Evolutionary conservation across 2,888 invertebrate genomes (phyloP), one percentile per base, ranked within the genome.

Genomic region (Leucania comma): DNA sequence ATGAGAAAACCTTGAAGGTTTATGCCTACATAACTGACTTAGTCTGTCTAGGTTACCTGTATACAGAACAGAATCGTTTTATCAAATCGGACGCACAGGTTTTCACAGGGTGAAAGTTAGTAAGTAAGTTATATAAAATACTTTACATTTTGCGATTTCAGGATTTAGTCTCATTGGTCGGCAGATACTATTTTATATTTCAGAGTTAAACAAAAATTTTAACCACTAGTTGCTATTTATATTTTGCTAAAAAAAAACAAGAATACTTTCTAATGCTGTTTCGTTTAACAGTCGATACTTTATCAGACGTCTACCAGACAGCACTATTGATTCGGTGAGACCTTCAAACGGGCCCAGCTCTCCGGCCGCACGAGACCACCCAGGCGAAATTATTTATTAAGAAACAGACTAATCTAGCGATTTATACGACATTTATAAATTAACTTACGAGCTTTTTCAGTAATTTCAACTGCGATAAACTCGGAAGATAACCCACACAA

Each of bases 311-410:
- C 26, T 35, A 46, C 10, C 12, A 38, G 53, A 51, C 57, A 58
- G 14, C 14, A 26, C 32, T 67, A 80, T 80, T 66, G 75, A 80
- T 80, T 51, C 38, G n/a, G 20, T 1, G 32, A 59, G 26, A 24
- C 48, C 59, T 59, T 66, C 56, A 46, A 17, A 22, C 35, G 24
- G 24, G 50, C n/a, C 29, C 24, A 12, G 3, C 29, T 24, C 17
- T 14, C 17, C 12, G 22, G 6, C n/a, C 26, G 22, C 14, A 22
- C 10, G 32, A 50, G 10, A 75, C 35, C 32, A 54, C 32, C 32
- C 12, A 46, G n/a, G 3, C 29, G 14, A 38, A 29, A 51, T 64
- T 0, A 72, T 38, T 38, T 48, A 50, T 9, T 56, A 9, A 22
- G 22, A 22, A 24, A 35, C n/a, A 6, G 2, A 14, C 5, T 9